phyloP scores from a whole-genome alignment of 2,888 invertebrate genomes.

The Xanthorhoe designata region DNA sequence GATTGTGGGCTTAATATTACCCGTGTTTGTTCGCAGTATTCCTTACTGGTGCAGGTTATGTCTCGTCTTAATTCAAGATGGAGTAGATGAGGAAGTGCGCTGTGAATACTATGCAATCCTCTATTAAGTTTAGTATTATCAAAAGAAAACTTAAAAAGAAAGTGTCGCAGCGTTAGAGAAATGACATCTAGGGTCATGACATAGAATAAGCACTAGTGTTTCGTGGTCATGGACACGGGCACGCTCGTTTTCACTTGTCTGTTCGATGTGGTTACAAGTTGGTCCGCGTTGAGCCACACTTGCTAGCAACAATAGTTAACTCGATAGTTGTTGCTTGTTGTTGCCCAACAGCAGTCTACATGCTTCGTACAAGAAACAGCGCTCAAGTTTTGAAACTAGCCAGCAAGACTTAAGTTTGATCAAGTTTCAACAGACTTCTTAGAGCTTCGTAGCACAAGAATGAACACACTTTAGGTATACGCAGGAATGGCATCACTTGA shows the following conservation, averaged over 20 bases:
- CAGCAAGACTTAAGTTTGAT: constrained; percentile 40
- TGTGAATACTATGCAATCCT: neutral
- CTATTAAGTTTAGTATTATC: neutral
- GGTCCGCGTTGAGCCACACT: constrained; percentile 36
- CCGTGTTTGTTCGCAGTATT: neutral
- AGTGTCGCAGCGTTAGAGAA: constrained; percentile 53
- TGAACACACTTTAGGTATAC: constrained; percentile 5
- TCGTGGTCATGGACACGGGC: constrained; percentile 52
- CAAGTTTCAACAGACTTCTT: constrained; percentile 55
- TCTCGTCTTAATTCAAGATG: neutral
- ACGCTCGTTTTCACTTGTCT: constrained; percentile 63
- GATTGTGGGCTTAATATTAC: neutral
- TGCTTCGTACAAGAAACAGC: constrained; percentile 39
- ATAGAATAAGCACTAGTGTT: constrained; percentile 24
- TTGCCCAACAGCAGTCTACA: constrained; percentile 40
- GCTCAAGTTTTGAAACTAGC: constrained; percentile 44
- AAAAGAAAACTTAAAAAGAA: constrained; percentile 40
- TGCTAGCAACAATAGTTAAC: constrained; percentile 41
- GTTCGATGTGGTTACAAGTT: constrained; percentile 49
- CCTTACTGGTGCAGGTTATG: neutral
- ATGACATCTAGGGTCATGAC: constrained; percentile 59
- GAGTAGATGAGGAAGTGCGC: neutral
- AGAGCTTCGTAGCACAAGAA: constrained; percentile 56
- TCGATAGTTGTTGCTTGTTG: constrained; percentile 39
- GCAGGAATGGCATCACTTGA: constrained; percentile 10